Evolutionary conservation across 2,888 invertebrate genomes (phyloP).

Genomic region (Bombylius discolor): DNA sequence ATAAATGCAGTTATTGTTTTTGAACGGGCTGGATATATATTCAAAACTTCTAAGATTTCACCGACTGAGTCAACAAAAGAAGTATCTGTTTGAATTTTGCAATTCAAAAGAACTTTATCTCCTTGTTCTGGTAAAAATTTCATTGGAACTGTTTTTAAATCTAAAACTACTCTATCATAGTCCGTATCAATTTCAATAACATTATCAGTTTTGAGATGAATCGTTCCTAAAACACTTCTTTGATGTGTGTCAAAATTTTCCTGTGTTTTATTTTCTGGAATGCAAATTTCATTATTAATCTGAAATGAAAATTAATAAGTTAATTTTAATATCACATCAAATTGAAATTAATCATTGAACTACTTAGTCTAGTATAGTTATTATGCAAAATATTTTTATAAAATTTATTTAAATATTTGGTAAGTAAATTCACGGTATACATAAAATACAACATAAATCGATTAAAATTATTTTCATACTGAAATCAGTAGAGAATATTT

Average conservation of each 20-base stretch:
- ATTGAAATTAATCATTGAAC: not conserved
- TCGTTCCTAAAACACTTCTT: constrained; percentile 24
- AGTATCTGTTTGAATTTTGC: constrained; percentile 48
- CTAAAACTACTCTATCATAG: constrained; percentile 43
- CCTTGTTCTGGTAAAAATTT: constrained; percentile 55
- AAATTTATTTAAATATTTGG: too few relatives aligned
- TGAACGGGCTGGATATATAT: constrained; percentile 46
- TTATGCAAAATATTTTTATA: too few relatives aligned
- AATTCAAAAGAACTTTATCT: constrained; percentile 53
- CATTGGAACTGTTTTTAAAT: constrained; percentile 47
- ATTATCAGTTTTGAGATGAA: constrained; percentile 19
- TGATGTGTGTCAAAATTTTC: constrained; percentile 25
- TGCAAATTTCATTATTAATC: constrained; percentile 20
- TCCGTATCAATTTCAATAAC: constrained; percentile 36
- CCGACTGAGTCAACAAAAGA: constrained; percentile 37
- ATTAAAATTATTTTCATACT: too few relatives aligned
- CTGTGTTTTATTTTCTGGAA: constrained; percentile 17
- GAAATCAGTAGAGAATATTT: too few relatives aligned
- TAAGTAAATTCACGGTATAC: too few relatives aligned
- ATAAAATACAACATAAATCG: too few relatives aligned
- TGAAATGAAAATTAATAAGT: constrained; percentile 8
- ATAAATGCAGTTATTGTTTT: constrained; percentile 40
- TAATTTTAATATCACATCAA: not conserved
- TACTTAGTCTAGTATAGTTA: too few relatives aligned
- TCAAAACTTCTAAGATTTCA: constrained; percentile 47